Conservation (phyloP, 1,140 invertebrate genomes). For the Drosophila lini region DNA sequence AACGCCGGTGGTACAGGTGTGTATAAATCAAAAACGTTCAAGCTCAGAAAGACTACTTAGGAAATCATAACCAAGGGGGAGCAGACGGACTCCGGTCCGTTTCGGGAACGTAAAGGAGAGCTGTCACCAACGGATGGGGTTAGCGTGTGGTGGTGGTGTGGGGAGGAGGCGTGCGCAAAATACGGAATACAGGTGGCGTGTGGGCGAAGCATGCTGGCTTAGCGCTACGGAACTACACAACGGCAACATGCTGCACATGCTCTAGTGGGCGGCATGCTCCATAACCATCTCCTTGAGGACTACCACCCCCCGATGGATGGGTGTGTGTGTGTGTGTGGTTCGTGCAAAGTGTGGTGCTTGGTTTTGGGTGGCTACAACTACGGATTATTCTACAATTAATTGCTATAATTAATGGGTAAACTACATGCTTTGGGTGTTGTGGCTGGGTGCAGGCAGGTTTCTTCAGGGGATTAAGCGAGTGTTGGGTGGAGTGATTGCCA, state of each 20-base stretch:
- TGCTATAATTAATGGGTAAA: slow-evolving; percentile 15
- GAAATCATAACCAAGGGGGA: slow-evolving; percentile 33
- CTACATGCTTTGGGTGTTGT: slow-evolving; percentile 33
- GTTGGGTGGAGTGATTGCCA: slow-evolving; percentile 16
- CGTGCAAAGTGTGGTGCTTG: slow-evolving; percentile 20
- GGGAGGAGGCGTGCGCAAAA: slow-evolving; percentile 32
- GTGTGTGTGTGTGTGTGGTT: slow-evolving; percentile 7
- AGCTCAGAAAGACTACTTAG: slow-evolving; percentile 57
- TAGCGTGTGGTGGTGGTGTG: slow-evolving; percentile 31
- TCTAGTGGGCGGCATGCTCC: slow-evolving; percentile 22
- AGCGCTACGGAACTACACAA: slow-evolving; percentile 45
- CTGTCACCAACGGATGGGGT: slow-evolving; percentile 56
- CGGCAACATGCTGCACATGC: slow-evolving; percentile 24
- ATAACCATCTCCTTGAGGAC: slow-evolving; percentile 13
- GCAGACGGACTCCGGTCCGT: slow-evolving; percentile 30
- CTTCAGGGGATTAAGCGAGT: slow-evolving; percentile 18
- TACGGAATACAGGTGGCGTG: slow-evolving; percentile 27
- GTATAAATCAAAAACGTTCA: slow-evolving; percentile 56
- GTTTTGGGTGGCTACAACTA: slow-evolving; percentile 25
- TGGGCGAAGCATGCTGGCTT: slow-evolving; percentile 44
- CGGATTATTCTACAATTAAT: slow-evolving; percentile 26
- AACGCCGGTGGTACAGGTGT: slow-evolving; percentile 68
- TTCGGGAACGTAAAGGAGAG: slow-evolving; percentile 21
- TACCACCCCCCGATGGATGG: slow-evolving; percentile 11
- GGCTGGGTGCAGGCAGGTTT: slow-evolving; percentile 1